Percentiles rank a stretch among this genome's conserved stretches.
Conservation (phyloP, 2,113 vertebrate species). For the Lanius collurio region DNA sequence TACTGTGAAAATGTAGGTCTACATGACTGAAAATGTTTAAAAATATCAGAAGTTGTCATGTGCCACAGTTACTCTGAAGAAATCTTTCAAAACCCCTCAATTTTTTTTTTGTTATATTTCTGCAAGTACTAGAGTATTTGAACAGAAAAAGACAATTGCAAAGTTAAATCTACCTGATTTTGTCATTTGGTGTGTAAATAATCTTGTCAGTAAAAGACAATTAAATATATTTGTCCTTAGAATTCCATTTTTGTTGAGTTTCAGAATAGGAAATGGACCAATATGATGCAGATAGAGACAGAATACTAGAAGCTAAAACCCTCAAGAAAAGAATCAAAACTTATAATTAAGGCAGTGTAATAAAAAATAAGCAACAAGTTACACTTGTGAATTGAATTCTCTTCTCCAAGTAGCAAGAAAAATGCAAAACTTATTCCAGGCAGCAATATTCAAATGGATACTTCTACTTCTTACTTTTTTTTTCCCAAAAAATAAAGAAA, state of each 20-base stretch:
- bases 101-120: not conserved
- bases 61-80: not conserved
- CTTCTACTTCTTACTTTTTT: not conserved
- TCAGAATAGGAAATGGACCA: not conserved
- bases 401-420: not conserved
- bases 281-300: not conserved
- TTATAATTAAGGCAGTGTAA: not conserved
- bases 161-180: not conserved
- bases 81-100: not conserved
- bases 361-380: not conserved
- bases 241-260: not conserved
- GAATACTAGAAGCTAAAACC: not conserved
- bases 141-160: not conserved
- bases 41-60: not conserved
- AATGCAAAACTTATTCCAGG: not conserved
- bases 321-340: not conserved
- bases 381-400: not conserved
- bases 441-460: not conserved
- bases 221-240: not conserved
- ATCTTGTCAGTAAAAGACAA: not conserved
- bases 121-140: not conserved
- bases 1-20: not conserved
- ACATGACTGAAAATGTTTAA: not conserved
- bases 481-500: accelerated
- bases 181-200: not conserved